Evolutionary conservation across 2,888 invertebrate species (phyloP), one percentile per base, ranked within the genome.

Genomic region (Lamellibrachia satsuma): DNA sequence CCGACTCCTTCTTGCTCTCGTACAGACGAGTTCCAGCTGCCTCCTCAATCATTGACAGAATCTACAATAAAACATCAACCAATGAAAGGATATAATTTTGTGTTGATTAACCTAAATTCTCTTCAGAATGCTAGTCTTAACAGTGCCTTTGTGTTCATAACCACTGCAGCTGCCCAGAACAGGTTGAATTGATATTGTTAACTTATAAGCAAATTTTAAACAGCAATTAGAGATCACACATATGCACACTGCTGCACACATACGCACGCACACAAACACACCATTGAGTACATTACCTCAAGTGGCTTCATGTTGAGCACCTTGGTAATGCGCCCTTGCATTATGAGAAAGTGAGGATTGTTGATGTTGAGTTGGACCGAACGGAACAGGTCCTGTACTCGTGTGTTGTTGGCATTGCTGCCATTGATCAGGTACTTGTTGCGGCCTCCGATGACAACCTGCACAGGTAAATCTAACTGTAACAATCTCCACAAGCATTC

Each of bases 311-410:
- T 99, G 96, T 99, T 99, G 52, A 99, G 97, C 2, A 99, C 99
- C 97, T 99, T 99, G 1, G 99, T 99, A 94, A 99, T 99, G 94
- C 99, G 97, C 0, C 99, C 99, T 97, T 99, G 99, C 99, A 99
- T 99, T 95, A 99, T 99, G 75, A 99, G 97, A 97, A 99, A 99
- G 96, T 99, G 99, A 0, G 99, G 99, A 97, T 99, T 99, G 97
- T 99, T 99, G 2, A 99, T 99, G 96, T 99, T 99, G 90, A 99
- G 97, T 96, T 99, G 99, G 7, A 99, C 98, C 0, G 99, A 99
- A 95, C 99, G 98, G 97, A 99, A 99, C 96, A 99, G 97, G 96
- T 99, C 99, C 90, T 98, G 98, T 0, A 99, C 98, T 94, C 98
- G 97, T 96, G 98, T 98, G 97, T 98, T 98, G 94, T 98, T 98